Percentiles rank a stretch among this genome's conserved stretches.
These are phyloP conservation scores for Phymatocera aterrima DNA, from an alignment of 2,888 invertebrate genomes.

Conservation along the genomic window DNA sequence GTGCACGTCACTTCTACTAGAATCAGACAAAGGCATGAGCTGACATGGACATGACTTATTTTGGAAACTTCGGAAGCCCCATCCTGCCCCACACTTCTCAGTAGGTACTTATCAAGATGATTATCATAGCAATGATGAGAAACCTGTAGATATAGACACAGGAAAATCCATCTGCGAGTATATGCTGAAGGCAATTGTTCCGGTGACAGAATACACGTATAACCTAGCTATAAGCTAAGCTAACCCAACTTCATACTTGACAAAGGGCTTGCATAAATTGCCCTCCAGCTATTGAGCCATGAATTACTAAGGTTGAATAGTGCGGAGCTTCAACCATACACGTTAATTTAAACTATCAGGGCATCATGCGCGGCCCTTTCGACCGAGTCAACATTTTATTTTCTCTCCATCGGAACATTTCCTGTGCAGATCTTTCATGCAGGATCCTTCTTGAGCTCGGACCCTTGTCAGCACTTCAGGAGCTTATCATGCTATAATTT, in stretches of 20 bases:
- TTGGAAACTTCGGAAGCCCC: too few relatives aligned
- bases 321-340: neutral
- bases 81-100: too few relatives aligned
- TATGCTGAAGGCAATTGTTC: neutral
- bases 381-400: neutral
- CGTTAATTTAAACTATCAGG: neutral
- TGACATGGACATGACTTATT: too few relatives aligned
- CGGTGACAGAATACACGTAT: too few relatives aligned
- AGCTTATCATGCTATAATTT: conserved; percentile 19
- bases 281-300: neutral
- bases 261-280: neutral
- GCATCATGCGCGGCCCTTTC: neutral
- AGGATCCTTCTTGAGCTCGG: neutral
- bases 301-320: neutral
- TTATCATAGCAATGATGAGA: too few relatives aligned
- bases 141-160: neutral
- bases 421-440: neutral
- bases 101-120: too few relatives aligned
- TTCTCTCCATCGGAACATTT: neutral
- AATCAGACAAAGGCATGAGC: too few relatives aligned
- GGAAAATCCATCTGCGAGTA: neutral
- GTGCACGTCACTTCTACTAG: too few relatives aligned
- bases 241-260: neutral
- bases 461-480: conserved; percentile 31
- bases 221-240: too few relatives aligned